phyloP scores from a whole-genome alignment of 2,797 vertebrate species.

The Cygnus olor region DNA sequence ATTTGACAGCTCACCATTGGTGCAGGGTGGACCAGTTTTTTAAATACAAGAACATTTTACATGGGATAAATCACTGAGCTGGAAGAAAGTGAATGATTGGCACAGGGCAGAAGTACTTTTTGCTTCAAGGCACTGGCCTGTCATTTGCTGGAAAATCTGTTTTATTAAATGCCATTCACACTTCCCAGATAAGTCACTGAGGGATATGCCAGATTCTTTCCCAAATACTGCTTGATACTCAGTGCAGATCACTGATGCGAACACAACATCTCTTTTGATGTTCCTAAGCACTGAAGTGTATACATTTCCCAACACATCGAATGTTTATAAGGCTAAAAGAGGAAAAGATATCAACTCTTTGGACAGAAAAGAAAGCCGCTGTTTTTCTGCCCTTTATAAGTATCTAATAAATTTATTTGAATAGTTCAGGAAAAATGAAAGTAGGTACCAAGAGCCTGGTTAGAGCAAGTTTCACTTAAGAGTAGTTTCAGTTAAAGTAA shows the following conservation, averaged over 20 bases:
- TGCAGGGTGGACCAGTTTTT: neutral
- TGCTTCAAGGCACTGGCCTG: constrained; percentile 70
- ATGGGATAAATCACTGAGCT: constrained; percentile 41
- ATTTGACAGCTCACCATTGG: neutral
- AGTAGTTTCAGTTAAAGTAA: neutral
- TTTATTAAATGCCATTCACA: constrained; percentile 76
- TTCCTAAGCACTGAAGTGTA: constrained; percentile 48
- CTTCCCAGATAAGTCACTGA: constrained; percentile 59
- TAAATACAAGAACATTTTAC: constrained; percentile 46
- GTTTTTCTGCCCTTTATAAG: neutral
- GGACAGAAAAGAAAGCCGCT: neutral
- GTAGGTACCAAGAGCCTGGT: neutral
- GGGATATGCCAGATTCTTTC: constrained; percentile 55
- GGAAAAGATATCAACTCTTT: constrained; percentile 12
- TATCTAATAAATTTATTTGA: neutral
- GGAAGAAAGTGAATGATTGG: constrained; percentile 62
- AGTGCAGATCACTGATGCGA: constrained; percentile 42
- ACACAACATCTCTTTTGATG: constrained; percentile 64
- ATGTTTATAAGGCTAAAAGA: constrained; percentile 2
- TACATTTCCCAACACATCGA: neutral
- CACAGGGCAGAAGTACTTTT: constrained; percentile 61
- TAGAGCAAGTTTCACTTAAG: neutral
- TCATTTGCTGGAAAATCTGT: constrained; percentile 61
- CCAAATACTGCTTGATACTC: constrained; percentile 43
- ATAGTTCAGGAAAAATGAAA: neutral